These are phyloP conservation scores for Brachyopa scutellaris DNA, from an alignment of 2,888 invertebrate species.

Conservation along the genomic window DNA sequence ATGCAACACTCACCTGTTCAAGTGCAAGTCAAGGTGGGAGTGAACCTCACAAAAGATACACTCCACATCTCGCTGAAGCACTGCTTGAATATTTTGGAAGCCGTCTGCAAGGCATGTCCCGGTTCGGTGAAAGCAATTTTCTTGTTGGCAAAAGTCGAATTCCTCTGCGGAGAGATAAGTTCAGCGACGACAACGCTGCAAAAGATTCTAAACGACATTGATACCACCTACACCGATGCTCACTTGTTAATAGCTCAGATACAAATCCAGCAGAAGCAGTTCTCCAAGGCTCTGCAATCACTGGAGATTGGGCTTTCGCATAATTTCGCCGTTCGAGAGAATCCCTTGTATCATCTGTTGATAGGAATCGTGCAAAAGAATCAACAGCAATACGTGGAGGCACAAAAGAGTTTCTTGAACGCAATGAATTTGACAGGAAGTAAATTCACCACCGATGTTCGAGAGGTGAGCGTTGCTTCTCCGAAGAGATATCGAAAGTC, in stretches of 20 bases:
- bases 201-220: conserved; percentile 87
- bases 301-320: conserved; percentile 95
- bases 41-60: conserved; percentile 81
- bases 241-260: conserved; percentile 94
- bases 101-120: conserved; percentile 90
- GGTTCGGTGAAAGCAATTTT: conserved; percentile 87
- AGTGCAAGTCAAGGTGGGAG: conserved; percentile 82
- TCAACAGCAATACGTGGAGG: conserved; percentile 87
- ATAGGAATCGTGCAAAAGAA: conserved; percentile 92
- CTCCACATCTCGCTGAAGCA: conserved; percentile 83
- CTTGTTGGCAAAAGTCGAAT: conserved; percentile 90
- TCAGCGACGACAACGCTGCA: conserved; percentile 88
- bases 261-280: conserved; percentile 87
- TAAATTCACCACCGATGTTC: conserved; percentile 49
- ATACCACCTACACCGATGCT: conserved; percentile 91
- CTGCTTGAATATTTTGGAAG: conserved; percentile 87
- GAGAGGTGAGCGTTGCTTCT: conserved; percentile 75
- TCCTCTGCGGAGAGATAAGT: conserved; percentile 89
- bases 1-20: conserved; percentile 88
- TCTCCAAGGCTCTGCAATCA: conserved; percentile 90
- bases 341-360: conserved; percentile 94
- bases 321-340: conserved; percentile 95
- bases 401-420: conserved; percentile 88
- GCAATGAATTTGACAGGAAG: conserved; percentile 87
- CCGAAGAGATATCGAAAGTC: conserved; percentile 76